Conservation (phyloP, 2,113 vertebrate genomes). For the Andinoacara biseriatus region DNA sequence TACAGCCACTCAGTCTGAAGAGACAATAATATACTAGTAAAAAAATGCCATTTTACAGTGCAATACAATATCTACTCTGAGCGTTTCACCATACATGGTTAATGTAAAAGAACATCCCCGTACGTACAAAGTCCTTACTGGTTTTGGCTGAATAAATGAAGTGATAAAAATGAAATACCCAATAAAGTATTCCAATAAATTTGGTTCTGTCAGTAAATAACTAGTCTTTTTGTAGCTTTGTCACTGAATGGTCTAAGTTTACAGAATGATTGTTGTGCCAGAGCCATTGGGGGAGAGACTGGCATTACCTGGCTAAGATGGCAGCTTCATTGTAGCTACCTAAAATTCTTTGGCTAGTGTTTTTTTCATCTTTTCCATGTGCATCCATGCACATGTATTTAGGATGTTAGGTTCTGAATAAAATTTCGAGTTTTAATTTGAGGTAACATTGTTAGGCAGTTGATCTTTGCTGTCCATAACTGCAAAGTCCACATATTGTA, state of each 20-base stretch:
- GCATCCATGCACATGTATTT: no score
- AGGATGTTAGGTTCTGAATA: no score
- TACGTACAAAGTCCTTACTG: not conserved
- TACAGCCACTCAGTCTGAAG: not conserved
- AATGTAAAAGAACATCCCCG: not conserved
- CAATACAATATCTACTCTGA: not conserved
- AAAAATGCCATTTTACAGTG: not conserved
- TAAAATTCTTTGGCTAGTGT: no score
- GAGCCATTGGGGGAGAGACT: not conserved
- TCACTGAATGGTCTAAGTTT: not conserved
- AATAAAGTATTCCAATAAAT: not conserved
- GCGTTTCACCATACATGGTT: not conserved
- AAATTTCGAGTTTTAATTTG: no score
- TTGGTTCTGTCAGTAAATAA: no score
- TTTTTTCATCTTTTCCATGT: no score
- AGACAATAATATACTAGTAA: not conserved
- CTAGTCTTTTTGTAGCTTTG: no score
- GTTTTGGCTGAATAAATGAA: not conserved
- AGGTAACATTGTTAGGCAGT: no score
- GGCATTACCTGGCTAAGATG: not conserved
- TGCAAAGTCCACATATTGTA: no score
- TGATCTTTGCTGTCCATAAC: no score
- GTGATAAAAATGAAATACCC: not conserved
- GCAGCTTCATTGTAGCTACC: not conserved
- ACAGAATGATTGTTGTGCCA: not conserved